Percentiles rank a stretch among this genome's conserved stretches.
Conservation (phyloP, 2,797 vertebrate species). For the Gallinago nigripennis region DNA sequence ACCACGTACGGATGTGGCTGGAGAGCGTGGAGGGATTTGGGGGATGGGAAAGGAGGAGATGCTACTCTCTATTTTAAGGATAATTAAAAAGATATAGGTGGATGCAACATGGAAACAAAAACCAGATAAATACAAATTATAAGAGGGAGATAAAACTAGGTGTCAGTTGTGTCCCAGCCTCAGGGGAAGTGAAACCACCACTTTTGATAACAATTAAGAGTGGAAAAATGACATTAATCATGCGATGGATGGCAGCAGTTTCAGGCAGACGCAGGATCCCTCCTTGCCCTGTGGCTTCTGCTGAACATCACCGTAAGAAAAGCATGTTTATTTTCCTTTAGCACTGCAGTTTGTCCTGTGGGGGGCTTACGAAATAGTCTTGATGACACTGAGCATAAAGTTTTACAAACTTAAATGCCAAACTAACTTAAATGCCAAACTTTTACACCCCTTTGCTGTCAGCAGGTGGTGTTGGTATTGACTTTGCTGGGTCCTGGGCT, state of each 20-base stretch:
- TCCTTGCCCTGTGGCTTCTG: neutral
- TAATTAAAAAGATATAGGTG: neutral
- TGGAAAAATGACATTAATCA: neutral
- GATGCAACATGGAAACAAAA: neutral
- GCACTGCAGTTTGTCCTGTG: neutral
- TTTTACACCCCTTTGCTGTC: neutral
- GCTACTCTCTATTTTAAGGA: neutral
- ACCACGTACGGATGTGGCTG: rapidly evolving
- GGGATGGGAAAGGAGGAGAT: neutral
- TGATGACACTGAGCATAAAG: neutral
- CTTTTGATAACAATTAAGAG: neutral
- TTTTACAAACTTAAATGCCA: neutral
- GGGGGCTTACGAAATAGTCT: neutral
- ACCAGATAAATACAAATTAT: too few species aligned
- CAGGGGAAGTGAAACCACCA: neutral
- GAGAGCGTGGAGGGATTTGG: neutral
- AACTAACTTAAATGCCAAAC: too few species aligned
- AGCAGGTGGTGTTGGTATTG: neutral
- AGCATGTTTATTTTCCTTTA: neutral
- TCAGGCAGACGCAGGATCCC: neutral
- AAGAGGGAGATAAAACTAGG: neutral
- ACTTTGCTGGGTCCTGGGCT: neutral
- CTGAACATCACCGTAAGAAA: neutral
- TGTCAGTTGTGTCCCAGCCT: neutral
- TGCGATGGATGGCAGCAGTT: too few species aligned